Evolutionary conservation across 2,797 vertebrate species (phyloP).

Genomic region (Pelochelys cantorii): DNA sequence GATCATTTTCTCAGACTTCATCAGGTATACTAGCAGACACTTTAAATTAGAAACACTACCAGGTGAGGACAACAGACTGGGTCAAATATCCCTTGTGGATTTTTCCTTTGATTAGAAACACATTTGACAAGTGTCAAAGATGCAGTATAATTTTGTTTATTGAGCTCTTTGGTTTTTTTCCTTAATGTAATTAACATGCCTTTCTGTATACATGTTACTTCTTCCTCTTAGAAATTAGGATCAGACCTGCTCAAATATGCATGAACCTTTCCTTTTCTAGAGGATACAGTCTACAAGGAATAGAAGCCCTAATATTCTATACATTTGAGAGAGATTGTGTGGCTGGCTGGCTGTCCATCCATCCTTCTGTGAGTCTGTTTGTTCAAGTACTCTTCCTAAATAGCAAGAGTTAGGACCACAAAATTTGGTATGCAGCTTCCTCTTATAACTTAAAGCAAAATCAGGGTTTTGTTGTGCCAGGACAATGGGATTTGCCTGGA

Average conservation of each 20-base stretch:
- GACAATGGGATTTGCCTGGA: too few species aligned
- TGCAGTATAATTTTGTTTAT: neutral
- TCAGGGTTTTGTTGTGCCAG: too few species aligned
- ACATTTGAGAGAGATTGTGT: too few species aligned
- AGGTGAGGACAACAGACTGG: neutral
- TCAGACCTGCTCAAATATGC: neutral
- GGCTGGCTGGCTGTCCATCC: too few species aligned
- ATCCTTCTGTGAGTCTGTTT: too few species aligned
- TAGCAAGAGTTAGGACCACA: too few species aligned
- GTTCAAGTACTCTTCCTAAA: too few species aligned
- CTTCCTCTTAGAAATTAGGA: neutral
- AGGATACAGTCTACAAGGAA: neutral
- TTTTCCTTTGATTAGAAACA: neutral
- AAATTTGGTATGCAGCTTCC: too few species aligned
- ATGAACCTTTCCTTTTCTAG: neutral
- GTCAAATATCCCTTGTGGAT: neutral
- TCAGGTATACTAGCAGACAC: neutral
- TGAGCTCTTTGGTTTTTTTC: neutral
- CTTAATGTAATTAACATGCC: neutral
- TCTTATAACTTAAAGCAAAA: too few species aligned
- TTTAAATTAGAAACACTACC: rapidly evolving
- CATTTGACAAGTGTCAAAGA: neutral
- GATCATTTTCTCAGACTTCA: neutral
- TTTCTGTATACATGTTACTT: neutral
- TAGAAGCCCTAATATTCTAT: neutral